phyloP scores from a whole-genome alignment of 2,888 invertebrate genomes.

The Cryptops parisi region DNA sequence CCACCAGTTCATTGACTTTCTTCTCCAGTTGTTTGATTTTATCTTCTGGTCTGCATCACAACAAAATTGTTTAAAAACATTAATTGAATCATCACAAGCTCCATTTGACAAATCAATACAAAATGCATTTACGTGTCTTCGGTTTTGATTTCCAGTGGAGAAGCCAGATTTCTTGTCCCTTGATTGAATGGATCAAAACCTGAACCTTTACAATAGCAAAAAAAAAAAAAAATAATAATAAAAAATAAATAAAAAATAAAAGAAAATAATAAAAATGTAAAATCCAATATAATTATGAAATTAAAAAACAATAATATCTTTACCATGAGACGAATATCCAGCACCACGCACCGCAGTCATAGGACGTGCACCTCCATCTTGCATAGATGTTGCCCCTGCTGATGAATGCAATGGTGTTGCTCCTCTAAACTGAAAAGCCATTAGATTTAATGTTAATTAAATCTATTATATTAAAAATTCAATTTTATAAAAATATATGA shows the following conservation, averaged over 20 bases:
- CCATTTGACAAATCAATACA: conserved; percentile 21
- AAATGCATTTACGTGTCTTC: conserved; percentile 69
- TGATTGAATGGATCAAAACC: conserved; percentile 64
- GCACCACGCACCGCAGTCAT: conserved; percentile 95
- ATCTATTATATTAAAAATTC: background rate
- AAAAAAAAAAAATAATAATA: conserved; percentile 2
- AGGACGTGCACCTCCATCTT: conserved; percentile 45
- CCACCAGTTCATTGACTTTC: conserved; percentile 75
- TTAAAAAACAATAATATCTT: too few species aligned
- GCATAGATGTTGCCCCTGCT: conserved; percentile 20
- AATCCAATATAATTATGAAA: background rate
- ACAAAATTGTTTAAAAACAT: background rate
- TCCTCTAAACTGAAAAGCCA: conserved; percentile 4
- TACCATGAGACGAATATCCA: conserved; percentile 69
- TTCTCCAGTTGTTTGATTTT: conserved; percentile 77
- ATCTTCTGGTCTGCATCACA: conserved; percentile 60
- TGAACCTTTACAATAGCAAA: too few species aligned
- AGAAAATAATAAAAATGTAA: too few species aligned
- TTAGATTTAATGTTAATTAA: background rate
- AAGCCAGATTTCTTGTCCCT: conserved; percentile 39
- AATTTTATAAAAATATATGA: background rate
- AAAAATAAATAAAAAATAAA: too few species aligned
- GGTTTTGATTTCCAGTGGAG: conserved; percentile 51
- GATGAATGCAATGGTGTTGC: conserved; percentile 16
- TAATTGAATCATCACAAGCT: conserved; percentile 18